phyloP scores from a whole-genome alignment of 2,888 invertebrate genomes.

The Pseudolycoriella hygida region DNA sequence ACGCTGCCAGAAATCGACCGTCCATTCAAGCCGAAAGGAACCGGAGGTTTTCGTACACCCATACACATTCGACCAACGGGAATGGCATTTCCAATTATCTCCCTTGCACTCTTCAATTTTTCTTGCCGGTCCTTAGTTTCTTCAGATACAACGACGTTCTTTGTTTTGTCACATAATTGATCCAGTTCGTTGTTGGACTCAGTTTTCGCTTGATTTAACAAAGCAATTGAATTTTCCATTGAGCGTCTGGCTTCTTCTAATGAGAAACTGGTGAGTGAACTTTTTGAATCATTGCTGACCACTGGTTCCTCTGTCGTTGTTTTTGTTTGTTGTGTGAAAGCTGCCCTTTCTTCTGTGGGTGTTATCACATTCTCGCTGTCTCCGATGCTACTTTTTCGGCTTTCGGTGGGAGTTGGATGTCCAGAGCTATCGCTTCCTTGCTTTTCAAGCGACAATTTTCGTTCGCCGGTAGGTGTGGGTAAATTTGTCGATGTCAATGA shows the following conservation, averaged over 20 bases:
- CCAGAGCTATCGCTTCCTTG: slow-evolving; percentile 5
- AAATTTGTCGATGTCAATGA: slow-evolving; percentile 35
- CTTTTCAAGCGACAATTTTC: not conserved
- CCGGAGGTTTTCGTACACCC: slow-evolving; percentile 42
- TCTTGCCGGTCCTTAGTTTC: slow-evolving; percentile 33
- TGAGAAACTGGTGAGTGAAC: slow-evolving; percentile 31
- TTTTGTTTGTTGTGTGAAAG: not conserved
- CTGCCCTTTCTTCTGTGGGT: slow-evolving; percentile 1
- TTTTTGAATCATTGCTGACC: slow-evolving; percentile 27
- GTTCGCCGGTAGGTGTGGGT: slow-evolving; percentile 14
- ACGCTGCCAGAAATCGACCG: slow-evolving; percentile 40
- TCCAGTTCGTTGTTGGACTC: slow-evolving; percentile 28
- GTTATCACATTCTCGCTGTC: slow-evolving; percentile 4
- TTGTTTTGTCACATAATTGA: slow-evolving; percentile 27
- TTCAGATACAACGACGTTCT: slow-evolving; percentile 22
- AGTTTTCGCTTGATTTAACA: slow-evolving; percentile 35
- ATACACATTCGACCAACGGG: slow-evolving; percentile 22
- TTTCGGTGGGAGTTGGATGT: slow-evolving; percentile 14
- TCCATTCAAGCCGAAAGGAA: slow-evolving; percentile 39
- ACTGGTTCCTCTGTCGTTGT: slow-evolving; percentile 11
- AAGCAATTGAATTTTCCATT: slow-evolving; percentile 45
- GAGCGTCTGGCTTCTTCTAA: slow-evolving; percentile 37
- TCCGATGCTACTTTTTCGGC: slow-evolving; percentile 7
- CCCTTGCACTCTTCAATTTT: slow-evolving; percentile 47
- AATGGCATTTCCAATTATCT: slow-evolving; percentile 54